phyloP scores from a whole-genome alignment of 2,797 vertebrate species.

The Enteromius anoplus region DNA sequence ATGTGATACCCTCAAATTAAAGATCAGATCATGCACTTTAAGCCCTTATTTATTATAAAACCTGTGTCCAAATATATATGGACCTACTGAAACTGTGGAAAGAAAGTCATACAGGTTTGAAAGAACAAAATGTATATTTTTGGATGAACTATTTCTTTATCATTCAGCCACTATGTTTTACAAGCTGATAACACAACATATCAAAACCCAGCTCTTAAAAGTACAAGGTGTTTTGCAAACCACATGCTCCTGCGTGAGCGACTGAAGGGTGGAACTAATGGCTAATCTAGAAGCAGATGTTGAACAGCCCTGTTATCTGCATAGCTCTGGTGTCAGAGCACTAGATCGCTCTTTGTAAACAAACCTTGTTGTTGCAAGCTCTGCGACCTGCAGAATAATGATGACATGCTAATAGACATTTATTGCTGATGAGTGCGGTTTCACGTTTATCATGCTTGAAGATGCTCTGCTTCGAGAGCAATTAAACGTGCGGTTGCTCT shows the following conservation, averaged over 20 bases:
- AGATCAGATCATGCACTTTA: too few species aligned
- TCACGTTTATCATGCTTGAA: neutral
- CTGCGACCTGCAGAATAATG: conserved; percentile 31
- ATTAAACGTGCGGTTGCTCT: neutral
- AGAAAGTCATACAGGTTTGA: neutral
- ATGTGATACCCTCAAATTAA: too few species aligned
- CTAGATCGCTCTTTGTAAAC: conserved; percentile 40
- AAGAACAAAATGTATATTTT: neutral
- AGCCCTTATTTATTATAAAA: too few species aligned
- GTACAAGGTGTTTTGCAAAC: conserved; percentile 11
- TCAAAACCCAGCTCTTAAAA: conserved; percentile 29
- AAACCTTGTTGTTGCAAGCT: conserved; percentile 23
- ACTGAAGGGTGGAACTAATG: conserved; percentile 17
- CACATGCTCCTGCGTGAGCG: neutral
- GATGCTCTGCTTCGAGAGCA: neutral
- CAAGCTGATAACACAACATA: conserved; percentile 1
- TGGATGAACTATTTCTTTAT: neutral
- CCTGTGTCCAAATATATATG: too few species aligned
- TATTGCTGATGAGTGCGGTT: neutral
- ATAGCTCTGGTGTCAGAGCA: conserved; percentile 9
- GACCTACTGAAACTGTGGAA: neutral
- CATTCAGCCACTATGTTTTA: conserved; percentile 5
- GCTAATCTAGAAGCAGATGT: conserved; percentile 42
- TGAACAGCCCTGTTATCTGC: conserved; percentile 49
- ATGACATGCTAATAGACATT: conserved; percentile 33